These are phyloP conservation scores for Psittacula cyanocephala DNA, from an alignment of 2,113 vertebrate genomes.

Conservation along the genomic window DNA sequence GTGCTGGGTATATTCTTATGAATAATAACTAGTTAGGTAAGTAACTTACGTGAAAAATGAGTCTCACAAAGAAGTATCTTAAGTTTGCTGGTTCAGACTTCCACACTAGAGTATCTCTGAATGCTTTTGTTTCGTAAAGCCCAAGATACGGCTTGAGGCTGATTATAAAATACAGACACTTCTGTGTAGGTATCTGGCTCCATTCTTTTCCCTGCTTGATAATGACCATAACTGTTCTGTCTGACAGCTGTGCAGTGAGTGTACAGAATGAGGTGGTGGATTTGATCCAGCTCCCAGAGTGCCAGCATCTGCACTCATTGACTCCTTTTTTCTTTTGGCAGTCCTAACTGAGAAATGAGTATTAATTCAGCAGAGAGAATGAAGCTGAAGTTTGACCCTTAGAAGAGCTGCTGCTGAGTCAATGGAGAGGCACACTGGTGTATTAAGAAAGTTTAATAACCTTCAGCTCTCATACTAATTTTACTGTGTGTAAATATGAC, in stretches of 20 bases:
- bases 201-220: background rate
- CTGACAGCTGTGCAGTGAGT: constrained; percentile 37
- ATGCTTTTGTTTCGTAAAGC: background rate
- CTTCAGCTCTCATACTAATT: background rate
- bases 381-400: background rate
- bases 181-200: background rate
- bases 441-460: background rate
- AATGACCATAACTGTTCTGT: background rate
- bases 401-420: background rate
- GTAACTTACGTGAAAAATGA: background rate
- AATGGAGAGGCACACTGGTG: background rate
- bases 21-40: background rate
- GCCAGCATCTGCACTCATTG: constrained; percentile 23
- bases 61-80: background rate
- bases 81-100: background rate
- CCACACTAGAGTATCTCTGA: background rate
- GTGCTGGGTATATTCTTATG: background rate
- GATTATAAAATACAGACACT: background rate
- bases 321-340: constrained; percentile 2
- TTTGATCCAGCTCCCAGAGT: constrained; percentile 26
- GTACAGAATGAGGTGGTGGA: background rate
- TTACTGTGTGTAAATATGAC: background rate
- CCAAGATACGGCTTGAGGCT: background rate
- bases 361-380: background rate
- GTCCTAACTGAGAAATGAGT: background rate